phyloP scores from a whole-genome alignment of 1,140 invertebrate genomes.

The roundworm (Caenorhabditis elegans) region DNA sequence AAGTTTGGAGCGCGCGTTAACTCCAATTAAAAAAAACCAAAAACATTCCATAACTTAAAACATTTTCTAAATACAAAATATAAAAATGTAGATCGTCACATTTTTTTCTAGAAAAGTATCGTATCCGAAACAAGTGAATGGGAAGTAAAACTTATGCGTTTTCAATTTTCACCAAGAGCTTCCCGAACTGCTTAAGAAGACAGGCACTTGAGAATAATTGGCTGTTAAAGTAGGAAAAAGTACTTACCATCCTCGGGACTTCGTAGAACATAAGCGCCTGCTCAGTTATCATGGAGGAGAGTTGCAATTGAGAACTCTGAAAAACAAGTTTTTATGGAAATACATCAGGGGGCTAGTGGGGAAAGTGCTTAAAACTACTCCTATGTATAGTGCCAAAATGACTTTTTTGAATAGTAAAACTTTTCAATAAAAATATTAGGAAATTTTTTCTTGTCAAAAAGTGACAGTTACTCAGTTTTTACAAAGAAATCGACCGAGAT shows the following conservation, averaged over 20 bases:
- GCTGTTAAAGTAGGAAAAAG: neutral
- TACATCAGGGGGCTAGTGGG: no score
- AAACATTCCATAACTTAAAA: neutral
- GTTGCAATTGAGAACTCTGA: no score
- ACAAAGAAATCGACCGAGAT: no score
- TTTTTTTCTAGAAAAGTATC: neutral
- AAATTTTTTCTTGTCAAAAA: no score
- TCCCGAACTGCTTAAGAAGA: neutral
- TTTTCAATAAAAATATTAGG: no score
- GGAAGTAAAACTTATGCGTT: neutral
- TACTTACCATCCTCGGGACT: neutral
- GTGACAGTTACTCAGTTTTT: no score
- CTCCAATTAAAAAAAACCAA: no score
- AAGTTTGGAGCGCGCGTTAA: no score
- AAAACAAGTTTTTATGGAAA: no score
- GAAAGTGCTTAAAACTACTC: no score
- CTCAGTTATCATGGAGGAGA: neutral
- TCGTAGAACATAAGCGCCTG: neutral
- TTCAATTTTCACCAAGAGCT: neutral
- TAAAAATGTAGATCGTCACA: neutral
- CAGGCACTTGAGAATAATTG: conserved; percentile 9
- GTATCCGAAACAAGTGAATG: neutral
- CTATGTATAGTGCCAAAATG: no score
- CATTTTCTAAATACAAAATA: neutral
- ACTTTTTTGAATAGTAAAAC: no score